Conservation (phyloP, 2,113 vertebrate species). For the Scartelaos histophorus region DNA sequence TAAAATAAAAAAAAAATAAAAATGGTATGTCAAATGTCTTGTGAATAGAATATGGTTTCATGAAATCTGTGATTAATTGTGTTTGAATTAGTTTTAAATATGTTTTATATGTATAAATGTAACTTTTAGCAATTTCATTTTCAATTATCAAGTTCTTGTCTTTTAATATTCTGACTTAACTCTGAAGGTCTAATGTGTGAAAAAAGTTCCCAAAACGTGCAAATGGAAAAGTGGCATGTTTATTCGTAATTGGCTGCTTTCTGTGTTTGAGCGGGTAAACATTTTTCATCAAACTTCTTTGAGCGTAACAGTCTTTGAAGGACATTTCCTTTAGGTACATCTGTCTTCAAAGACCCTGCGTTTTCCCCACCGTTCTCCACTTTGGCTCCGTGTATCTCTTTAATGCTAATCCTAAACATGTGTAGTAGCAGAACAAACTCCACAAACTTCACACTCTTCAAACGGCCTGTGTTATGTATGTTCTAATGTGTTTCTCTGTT, state of each 20-base stretch:
- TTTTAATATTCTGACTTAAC: neutral
- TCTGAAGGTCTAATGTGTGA: conserved; percentile 8
- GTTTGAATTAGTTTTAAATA: no score
- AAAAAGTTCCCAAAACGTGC: conserved; percentile 21
- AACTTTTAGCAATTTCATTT: neutral
- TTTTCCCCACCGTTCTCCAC: conserved; percentile 36
- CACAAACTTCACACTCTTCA: conserved; percentile 50
- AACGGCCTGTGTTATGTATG: conserved; percentile 25
- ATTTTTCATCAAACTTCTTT: conserved; percentile 61
- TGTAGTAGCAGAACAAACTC: conserved; percentile 52
- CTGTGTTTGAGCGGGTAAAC: conserved; percentile 38
- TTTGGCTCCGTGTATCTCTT: conserved; percentile 39
- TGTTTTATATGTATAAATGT: no score
- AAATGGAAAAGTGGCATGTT: conserved; percentile 41
- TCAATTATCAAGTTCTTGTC: neutral
- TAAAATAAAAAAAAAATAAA: no score
- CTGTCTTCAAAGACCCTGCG: conserved; percentile 56
- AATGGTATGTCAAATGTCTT: no score
- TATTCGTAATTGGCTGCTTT: conserved; percentile 38
- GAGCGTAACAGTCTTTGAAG: conserved; percentile 64
- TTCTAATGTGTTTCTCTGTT: conserved; percentile 10
- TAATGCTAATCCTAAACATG: conserved; percentile 58
- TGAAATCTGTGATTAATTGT: neutral
- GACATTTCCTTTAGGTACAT: conserved; percentile 64
- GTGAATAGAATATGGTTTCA: neutral